Evolutionary conservation across 2,113 vertebrate species (phyloP).

Genomic region (Hippotragus niger): DNA sequence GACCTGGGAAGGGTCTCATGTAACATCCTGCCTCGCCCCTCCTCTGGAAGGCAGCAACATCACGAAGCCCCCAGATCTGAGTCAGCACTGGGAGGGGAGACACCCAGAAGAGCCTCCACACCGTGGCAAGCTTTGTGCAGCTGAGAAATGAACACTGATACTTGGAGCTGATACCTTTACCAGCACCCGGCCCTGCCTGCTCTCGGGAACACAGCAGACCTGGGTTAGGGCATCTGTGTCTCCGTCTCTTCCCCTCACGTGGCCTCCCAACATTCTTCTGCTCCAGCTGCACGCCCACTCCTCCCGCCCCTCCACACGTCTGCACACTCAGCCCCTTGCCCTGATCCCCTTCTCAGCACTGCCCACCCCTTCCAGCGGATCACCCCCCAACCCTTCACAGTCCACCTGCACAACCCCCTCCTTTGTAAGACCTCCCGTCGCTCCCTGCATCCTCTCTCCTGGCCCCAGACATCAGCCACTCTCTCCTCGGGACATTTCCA

Average conservation of each 20-base stretch:
- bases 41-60: fast-evolving
- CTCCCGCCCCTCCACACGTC: fast-evolving
- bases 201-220: background rate
- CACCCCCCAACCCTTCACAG: background rate
- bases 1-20: fast-evolving
- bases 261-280: background rate
- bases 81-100: fast-evolving
- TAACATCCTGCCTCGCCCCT: background rate
- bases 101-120: background rate
- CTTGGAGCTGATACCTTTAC: too few relatives aligned
- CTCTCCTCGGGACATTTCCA: too few relatives aligned
- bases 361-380: fast-evolving
- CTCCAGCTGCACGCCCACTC: background rate
- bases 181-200: background rate
- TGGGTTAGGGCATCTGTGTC: background rate
- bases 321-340: too few relatives aligned
- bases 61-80: background rate
- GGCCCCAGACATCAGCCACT: fast-evolving
- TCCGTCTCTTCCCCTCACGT: background rate
- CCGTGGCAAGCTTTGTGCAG: background rate
- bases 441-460: background rate
- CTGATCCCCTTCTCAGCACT: fast-evolving
- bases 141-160: background rate
- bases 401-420: too few relatives aligned
- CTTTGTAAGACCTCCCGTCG: fast-evolving